Base-by-base conservation (phyloP, 2,888 invertebrate species). In the Lobophora halterata region DNA sequence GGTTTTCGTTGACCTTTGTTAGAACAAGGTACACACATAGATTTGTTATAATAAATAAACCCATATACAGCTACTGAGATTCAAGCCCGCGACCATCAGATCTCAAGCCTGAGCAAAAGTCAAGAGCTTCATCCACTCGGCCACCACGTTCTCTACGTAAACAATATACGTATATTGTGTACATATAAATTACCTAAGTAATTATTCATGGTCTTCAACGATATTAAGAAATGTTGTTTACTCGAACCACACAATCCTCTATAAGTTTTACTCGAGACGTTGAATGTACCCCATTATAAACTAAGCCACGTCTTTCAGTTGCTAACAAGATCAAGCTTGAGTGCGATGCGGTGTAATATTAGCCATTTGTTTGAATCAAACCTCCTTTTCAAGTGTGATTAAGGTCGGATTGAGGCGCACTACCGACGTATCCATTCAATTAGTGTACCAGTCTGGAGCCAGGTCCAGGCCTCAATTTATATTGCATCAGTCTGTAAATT, bases 351-450 rank as follows among this genome's bases (percentile, higher is more conserved):
- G 59, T 82, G 81, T 82, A 65, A 62, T 68, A 74, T 80, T 80
- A 79, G 74, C 65, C 58, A 63, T 66, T 70, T 65, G 67, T 71
- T 70, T 64, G 53, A 41, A 68, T 67, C 51, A 68, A 70, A 69
- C 63, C 35, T 49, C 72, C 82, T 81, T 82, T 82, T 82, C 79
- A 82, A 78, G 74, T 73, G 72, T 78, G 78, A 83, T 85, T 83
- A 85, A 76, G 82, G 73, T 70, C 55, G 65, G 71, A 80, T 79
- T 81, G 85, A 83, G 74, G 73, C 75, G 70, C 71, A 70, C 66
- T 74, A 67, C 75, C 70, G 71, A 78, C 79, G 80, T 82, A 83
- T 82, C 82, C 79, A 86, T 86, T 82, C 81, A 87, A 87, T 87
- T 86, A 87, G 81, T 76, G 58, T 67, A 61, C 63, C 63, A 72